phyloP scores from a whole-genome alignment of 2,888 invertebrate species.

The Lordiphosa fenestrarum region DNA sequence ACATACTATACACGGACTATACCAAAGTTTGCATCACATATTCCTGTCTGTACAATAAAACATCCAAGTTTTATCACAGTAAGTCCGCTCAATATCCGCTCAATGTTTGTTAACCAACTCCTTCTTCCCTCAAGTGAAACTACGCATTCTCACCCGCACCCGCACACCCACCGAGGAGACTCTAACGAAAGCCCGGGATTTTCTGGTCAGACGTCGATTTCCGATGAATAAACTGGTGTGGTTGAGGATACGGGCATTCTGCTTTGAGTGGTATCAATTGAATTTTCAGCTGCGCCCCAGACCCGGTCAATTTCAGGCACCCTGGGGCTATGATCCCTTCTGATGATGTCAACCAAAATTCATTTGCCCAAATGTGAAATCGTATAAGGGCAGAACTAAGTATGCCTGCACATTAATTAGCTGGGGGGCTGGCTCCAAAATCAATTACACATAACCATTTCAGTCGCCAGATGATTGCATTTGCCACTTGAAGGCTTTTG shows the following conservation, averaged over 20 bases:
- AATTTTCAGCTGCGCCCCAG: slow-evolving; percentile 21
- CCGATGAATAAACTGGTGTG: slow-evolving; percentile 5
- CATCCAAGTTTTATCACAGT: neutral
- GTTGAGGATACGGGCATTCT: slow-evolving; percentile 36
- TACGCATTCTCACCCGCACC: slow-evolving; percentile 47
- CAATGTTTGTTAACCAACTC: neutral
- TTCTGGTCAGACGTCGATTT: slow-evolving; percentile 4
- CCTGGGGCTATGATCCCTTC: slow-evolving; percentile 17
- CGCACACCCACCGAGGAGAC: slow-evolving; percentile 14
- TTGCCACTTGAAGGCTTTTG: slow-evolving; percentile 8
- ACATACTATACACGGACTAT: slow-evolving; percentile 42
- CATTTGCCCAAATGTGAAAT: slow-evolving; percentile 51
- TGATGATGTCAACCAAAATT: slow-evolving; percentile 25
- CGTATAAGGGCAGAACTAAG: slow-evolving; percentile 42
- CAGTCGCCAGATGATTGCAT: slow-evolving; percentile 43
- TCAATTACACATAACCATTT: slow-evolving; percentile 51
- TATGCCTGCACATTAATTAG: slow-evolving; percentile 51
- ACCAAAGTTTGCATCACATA: slow-evolving; percentile 29
- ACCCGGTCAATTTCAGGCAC: slow-evolving; percentile 27
- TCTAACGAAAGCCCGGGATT: neutral
- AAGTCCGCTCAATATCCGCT: neutral
- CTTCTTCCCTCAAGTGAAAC: slow-evolving; percentile 28
- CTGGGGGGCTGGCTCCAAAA: slow-evolving; percentile 35
- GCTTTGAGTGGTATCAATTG: slow-evolving; percentile 59
- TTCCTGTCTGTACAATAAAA: slow-evolving; percentile 14